Percentiles rank a stretch among this genome's conserved stretches.
These are phyloP conservation scores for Columba guinea DNA, from an alignment of 2,797 vertebrate genomes.

Conservation along the genomic window DNA sequence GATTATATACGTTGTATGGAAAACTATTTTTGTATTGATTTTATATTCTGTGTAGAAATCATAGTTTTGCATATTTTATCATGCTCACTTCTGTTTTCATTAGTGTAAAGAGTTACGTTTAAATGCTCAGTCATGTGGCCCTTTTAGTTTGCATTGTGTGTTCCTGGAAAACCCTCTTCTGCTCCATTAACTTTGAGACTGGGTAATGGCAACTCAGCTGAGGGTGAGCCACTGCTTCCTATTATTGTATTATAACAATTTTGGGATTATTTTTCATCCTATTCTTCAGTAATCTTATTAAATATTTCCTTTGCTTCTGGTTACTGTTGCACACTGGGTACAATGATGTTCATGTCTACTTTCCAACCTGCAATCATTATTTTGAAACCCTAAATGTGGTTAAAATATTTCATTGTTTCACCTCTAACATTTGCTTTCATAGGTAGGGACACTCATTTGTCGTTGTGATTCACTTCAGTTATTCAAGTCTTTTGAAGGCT, in stretches of 20 bases:
- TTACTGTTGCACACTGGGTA: neutral
- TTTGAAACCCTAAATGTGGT: neutral
- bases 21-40: neutral
- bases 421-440: neutral
- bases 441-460: neutral
- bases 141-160: neutral
- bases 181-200: neutral
- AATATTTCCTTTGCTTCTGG: neutral
- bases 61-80: neutral
- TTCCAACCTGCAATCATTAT: neutral
- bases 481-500: neutral
- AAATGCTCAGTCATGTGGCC: neutral
- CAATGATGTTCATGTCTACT: neutral
- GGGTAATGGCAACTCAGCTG: neutral
- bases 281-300: neutral
- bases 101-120: neutral
- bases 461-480: neutral
- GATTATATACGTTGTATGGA: neutral
- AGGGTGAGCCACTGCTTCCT: neutral
- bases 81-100: neutral
- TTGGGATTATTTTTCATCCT: neutral
- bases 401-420: neutral
- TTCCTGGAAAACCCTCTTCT: neutral
- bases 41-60: neutral
- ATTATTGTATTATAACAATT: neutral